Evolutionary conservation across 2,113 vertebrate genomes (phyloP), one percentile per base, ranked within the genome.

Genomic region (Prunella himalayana): DNA sequence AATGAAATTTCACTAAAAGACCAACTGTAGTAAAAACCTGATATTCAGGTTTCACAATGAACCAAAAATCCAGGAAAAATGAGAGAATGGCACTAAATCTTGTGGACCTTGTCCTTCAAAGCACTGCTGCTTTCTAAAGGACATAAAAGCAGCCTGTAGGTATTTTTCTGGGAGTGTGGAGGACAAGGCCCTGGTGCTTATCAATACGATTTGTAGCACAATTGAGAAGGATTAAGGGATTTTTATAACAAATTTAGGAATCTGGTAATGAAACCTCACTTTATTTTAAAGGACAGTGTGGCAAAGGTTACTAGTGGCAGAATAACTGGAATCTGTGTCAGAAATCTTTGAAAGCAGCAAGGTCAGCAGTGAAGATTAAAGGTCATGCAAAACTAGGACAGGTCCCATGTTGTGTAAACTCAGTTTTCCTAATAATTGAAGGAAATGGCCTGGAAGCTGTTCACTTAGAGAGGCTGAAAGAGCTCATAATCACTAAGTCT

Each of bases 401-500:
- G 82, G 51, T 70, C 44, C 51, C 0, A 0, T 53, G 79, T 79
- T 90, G 63, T 88, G 42, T 59, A 73, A 91, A 87, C 18, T 65
- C n/a, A 15, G 8, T 85, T 96, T 87, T 94, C 63, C 86, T 79
- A 84, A 64, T 56, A 83, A 92, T 33, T 59, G 78, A 87, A 86
- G 79, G 78, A 92, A 95, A 81, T 50, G 28, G 31, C n/a, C 73
- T 92, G 57, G 83, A 93, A 95, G 37, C 69, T 75, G 77, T 64
- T 92, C 81, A 85, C 66, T 76, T 28, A 72, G 76, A 61, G 44
- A 81, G 71, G 61, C 66, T 96, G 86, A 92, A 94, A 77, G 64
- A 88, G 76, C 69, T 76, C 72, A 39, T 82, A 90, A 90, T 75
- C 82, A 68, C 83, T 87, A 94, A 93, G 82, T 87, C 86, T 87